Percentiles rank a stretch among this genome's conserved stretches.
These are phyloP conservation scores for Carposina sasakii DNA, from an alignment of 1,140 invertebrate species.

Conservation along the genomic window DNA sequence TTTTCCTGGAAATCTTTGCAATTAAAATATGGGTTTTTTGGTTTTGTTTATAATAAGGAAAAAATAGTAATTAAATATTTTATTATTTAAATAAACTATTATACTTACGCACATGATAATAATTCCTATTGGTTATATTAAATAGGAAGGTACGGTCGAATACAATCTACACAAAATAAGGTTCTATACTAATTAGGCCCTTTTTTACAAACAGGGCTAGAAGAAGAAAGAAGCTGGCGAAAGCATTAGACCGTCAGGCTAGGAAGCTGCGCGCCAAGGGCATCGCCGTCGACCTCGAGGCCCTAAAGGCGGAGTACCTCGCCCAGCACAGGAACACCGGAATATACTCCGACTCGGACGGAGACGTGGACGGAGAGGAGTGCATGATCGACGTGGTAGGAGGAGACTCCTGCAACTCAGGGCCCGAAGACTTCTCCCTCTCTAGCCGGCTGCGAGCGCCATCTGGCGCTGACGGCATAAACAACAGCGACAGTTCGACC, in stretches of 20 bases:
- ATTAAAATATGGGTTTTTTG: no score
- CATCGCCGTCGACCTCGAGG: constrained; percentile 89
- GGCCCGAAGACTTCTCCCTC: constrained; percentile 72
- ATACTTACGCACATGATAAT: no score
- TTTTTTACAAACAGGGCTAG: constrained; percentile 78
- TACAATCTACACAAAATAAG: no score
- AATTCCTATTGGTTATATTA: no score
- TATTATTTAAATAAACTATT: no score
- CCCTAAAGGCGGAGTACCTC: constrained; percentile 87
- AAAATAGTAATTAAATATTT: no score
- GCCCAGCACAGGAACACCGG: constrained; percentile 78
- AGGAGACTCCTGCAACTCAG: constrained; percentile 75
- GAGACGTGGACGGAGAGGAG: constrained; percentile 80
- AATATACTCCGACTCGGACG: constrained; percentile 80
- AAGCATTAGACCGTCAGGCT: constrained; percentile 93
- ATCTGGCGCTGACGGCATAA: constrained; percentile 60
- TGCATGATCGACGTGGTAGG: constrained; percentile 85
- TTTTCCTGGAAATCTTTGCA: no score
- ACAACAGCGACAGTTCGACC: constrained; percentile 75
- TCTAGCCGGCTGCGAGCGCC: constrained; percentile 55
- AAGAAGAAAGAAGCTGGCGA: constrained; percentile 91
- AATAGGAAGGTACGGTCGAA: no score
- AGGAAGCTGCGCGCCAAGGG: constrained; percentile 92
- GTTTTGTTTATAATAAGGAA: no score
- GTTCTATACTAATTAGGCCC: constrained; percentile 68